Evolutionary conservation across 2,797 vertebrate genomes (phyloP).

Genomic region (Anniella stebbinsi): DNA sequence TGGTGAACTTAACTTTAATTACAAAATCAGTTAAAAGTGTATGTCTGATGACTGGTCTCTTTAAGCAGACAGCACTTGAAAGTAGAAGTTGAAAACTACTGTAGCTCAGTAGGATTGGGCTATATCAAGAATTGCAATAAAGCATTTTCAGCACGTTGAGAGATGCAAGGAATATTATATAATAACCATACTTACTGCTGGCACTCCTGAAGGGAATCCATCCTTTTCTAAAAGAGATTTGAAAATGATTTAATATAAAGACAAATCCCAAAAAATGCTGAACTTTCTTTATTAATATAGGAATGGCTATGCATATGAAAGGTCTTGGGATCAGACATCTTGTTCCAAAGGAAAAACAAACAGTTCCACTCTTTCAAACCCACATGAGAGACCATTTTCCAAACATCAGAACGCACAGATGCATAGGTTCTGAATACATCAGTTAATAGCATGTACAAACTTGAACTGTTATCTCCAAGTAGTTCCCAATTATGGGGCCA

Average conservation of each 20-base stretch:
- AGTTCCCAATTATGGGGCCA: background rate
- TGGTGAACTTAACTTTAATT: background rate
- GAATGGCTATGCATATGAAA: background rate
- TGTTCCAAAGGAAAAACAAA: no score
- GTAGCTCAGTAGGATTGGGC: background rate
- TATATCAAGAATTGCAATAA: conserved; percentile 6
- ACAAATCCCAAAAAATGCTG: background rate
- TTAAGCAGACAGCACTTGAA: background rate
- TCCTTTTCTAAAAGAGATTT: conserved; percentile 88
- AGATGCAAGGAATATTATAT: conserved; percentile 29
- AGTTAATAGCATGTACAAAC: background rate
- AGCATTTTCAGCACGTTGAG: background rate
- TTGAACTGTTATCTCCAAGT: background rate
- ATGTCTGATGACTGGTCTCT: background rate
- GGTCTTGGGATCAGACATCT: background rate
- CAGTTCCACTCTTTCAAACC: background rate
- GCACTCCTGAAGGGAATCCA: conserved; percentile 89
- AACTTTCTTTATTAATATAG: background rate
- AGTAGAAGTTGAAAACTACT: background rate
- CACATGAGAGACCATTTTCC: background rate
- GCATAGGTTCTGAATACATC: background rate
- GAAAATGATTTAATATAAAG: background rate
- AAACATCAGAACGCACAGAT: background rate
- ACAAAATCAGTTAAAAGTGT: background rate
- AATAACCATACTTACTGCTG: conserved; percentile 85